Conservation (phyloP, 2,797 vertebrate genomes). For the Catharus ustulatus region DNA sequence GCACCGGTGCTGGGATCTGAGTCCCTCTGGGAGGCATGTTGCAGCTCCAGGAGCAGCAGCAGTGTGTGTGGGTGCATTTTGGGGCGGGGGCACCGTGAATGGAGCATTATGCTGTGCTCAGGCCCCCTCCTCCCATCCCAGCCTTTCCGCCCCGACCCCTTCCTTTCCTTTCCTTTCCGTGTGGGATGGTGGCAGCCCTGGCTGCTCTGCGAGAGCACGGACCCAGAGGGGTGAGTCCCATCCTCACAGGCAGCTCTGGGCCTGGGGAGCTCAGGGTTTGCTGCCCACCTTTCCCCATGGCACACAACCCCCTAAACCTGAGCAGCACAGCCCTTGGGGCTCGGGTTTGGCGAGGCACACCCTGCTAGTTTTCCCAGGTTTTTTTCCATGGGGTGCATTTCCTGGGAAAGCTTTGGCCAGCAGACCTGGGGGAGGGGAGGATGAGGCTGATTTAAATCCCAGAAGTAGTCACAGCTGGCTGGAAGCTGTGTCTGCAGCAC, state of each 20-base stretch:
- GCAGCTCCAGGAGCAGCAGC: neutral
- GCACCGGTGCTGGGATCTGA: fast-evolving
- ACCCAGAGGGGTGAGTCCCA: neutral
- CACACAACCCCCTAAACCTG: neutral
- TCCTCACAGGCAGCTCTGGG: neutral
- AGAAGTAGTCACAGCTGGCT: neutral
- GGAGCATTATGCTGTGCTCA: neutral
- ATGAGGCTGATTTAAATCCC: neutral
- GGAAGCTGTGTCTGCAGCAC: neutral
- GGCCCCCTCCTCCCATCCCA: neutral
- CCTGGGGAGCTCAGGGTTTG: neutral
- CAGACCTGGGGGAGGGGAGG: neutral
- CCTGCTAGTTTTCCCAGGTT: neutral
- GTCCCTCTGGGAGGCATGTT: neutral
- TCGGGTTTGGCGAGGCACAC: neutral
- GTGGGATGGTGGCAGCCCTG: neutral
- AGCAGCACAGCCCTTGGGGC: neutral
- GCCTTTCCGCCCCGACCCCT: neutral
- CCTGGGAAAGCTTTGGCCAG: neutral
- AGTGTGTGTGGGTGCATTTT: neutral
- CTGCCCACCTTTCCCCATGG: neutral
- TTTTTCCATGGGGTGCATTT: neutral
- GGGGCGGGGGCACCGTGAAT: neutral
- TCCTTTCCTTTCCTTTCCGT: neutral
- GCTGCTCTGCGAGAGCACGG: neutral